Base-by-base conservation (phyloP, 2,888 invertebrate genomes). In the Aphidius colemani region DNA sequence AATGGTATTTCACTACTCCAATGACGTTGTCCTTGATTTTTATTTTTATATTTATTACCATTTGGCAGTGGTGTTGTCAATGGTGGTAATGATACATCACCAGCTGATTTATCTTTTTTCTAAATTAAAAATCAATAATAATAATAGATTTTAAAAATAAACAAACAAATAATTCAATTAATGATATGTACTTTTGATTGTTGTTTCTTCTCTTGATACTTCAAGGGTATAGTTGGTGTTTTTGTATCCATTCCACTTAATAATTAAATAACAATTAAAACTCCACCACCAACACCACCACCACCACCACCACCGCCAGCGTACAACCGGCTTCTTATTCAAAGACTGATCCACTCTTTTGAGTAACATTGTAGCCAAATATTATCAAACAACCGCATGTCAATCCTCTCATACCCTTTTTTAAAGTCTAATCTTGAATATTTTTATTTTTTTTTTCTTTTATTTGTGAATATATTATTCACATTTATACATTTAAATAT, bases 241-340 rank as follows among this genome's bases (percentile, higher is more conserved):
- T 77, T 81, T 72, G 81, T 79, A 78, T 81, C 82, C 82, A 82
- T 82, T 67, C 78, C 80, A 78, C 71, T 70, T 72, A 73, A 30
- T 30, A 30, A 30, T 30, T 30, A 30, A 30, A 30, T 30, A 30
- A 30, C 30, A 30, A 30, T 30, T 69, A 69, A 70, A 66, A 45
- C 59, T 18, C 13, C 13, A 18, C 65, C 74, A 74, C 72, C 75
- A 68, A 59, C 63, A 43, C 48, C 61, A 43, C 61, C 56, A 50
- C 57, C 59, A 61, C 61, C 56, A 59, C 61, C 66, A 57, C 56
- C 53, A 40, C 60, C 53, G 44, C 46, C 48, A 40, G 41, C 39
- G 30, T 30, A 30, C 30, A 30, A 30, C 30, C 30, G 43, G 13
- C n/a, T 39, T 41, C 4, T 30, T 51, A 11, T 40, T 51, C 11